Percentiles rank a stretch among this genome's conserved stretches.
Conservation (phyloP, 2,888 invertebrate genomes). For the Lycia hirtaria region DNA sequence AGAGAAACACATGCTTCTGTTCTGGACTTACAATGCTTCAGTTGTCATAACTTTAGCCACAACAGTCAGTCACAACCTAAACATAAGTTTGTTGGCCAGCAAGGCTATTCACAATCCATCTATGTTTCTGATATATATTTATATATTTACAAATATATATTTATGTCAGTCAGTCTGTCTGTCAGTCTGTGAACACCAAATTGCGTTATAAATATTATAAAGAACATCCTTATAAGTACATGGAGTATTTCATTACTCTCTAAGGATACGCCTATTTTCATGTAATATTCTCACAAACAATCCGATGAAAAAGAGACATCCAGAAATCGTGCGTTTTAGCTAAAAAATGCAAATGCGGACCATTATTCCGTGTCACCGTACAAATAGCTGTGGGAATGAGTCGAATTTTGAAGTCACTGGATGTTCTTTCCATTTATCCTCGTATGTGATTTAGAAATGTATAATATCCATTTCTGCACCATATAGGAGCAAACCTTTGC, state of each 20-base stretch:
- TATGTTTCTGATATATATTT: too few relatives aligned
- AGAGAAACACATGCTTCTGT: too few relatives aligned
- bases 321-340: constrained; percentile 54
- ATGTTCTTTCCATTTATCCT: constrained; percentile 58
- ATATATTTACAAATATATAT: too few relatives aligned
- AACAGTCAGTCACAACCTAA: too few relatives aligned
- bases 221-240: neutral
- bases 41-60: too few relatives aligned
- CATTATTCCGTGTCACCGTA: constrained; percentile 70
- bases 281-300: constrained; percentile 51
- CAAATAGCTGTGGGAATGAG: constrained; percentile 71
- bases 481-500: too few relatives aligned
- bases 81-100: too few relatives aligned
- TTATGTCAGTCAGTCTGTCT: too few relatives aligned
- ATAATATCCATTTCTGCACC: too few relatives aligned
- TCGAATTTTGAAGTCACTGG: constrained; percentile 63
- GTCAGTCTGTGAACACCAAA: neutral
- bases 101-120: too few relatives aligned
- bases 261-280: constrained; percentile 41
- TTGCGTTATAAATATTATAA: neutral
- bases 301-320: constrained; percentile 58
- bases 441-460: too few relatives aligned
- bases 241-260: constrained; percentile 24
- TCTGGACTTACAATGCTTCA: too few relatives aligned
- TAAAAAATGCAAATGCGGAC: constrained; percentile 64